Percentiles rank a stretch among this genome's conserved stretches.
phyloP scores from a whole-genome alignment of 1,140 invertebrate species.

The Grapholita molesta region DNA sequence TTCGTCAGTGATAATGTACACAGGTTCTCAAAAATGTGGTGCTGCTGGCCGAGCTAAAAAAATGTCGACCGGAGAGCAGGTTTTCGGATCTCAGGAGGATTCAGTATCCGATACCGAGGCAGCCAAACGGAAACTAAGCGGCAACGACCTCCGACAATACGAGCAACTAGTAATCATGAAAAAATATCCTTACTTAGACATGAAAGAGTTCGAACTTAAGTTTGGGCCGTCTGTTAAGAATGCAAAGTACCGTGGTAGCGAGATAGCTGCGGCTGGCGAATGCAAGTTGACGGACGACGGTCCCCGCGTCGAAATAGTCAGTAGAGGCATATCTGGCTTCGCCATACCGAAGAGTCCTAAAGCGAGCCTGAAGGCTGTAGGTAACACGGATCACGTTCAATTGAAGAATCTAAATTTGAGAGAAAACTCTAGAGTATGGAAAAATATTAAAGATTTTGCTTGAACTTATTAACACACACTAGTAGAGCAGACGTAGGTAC shows the following conservation, averaged over 20 bases:
- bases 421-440: slow-evolving; percentile 13
- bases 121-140: slow-evolving; percentile 30
- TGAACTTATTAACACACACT: neutral
- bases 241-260: slow-evolving; percentile 28
- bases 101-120: neutral
- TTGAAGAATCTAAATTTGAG: neutral
- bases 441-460: slow-evolving; percentile 23
- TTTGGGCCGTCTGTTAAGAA: slow-evolving; percentile 48
- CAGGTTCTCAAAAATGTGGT: slow-evolving; percentile 15
- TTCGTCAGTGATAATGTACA: neutral
- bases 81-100: slow-evolving; percentile 29
- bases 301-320: slow-evolving; percentile 60
- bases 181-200: slow-evolving; percentile 65
- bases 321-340: slow-evolving; percentile 61
- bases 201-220: slow-evolving; percentile 57
- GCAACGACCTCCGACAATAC: slow-evolving; percentile 52
- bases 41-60: slow-evolving; percentile 38
- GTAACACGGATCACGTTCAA: neutral
- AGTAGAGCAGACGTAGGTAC: too few relatives aligned
- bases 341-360: slow-evolving; percentile 47
- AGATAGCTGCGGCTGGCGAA: slow-evolving; percentile 41
- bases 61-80: slow-evolving; percentile 22
- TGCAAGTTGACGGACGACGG: slow-evolving; percentile 46
- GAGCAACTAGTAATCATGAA: slow-evolving; percentile 68
- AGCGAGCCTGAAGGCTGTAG: slow-evolving; percentile 30